Evolutionary conservation across 1,140 invertebrate genomes (phyloP).

Genomic region (Coboldia fuscipes): DNA sequence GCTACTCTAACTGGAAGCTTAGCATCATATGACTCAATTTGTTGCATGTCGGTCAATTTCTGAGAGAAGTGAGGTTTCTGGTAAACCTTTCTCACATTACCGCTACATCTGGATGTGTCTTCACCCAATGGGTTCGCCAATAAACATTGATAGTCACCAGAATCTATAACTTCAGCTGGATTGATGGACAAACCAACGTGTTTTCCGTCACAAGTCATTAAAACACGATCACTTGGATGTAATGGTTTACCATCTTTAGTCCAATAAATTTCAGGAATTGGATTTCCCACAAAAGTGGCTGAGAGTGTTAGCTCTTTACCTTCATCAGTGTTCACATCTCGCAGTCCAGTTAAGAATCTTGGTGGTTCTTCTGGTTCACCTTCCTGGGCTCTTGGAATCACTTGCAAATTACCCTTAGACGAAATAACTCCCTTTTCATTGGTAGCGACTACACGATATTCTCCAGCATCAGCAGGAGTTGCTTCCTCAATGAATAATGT

Average conservation of each 20-base stretch:
- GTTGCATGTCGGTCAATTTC: constrained; percentile 63
- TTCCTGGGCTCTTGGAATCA: constrained; percentile 35
- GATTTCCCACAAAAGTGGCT: constrained; percentile 61
- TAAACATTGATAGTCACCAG: constrained; percentile 52
- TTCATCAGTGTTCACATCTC: constrained; percentile 56
- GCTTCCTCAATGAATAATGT: constrained; percentile 42
- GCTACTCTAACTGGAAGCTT: constrained; percentile 62
- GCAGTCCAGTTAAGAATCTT: constrained; percentile 45
- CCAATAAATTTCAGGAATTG: constrained; percentile 68
- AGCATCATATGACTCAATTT: constrained; percentile 53
- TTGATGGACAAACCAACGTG: constrained; percentile 55
- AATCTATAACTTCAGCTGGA: constrained; percentile 42
- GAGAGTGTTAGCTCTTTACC: constrained; percentile 40
- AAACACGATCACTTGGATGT: constrained; percentile 33
- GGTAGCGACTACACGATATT: constrained; percentile 48
- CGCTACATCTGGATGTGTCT: constrained; percentile 40
- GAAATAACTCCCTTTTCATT: constrained; percentile 51
- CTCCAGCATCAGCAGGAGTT: constrained; percentile 42
- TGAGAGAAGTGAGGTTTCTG: constrained; percentile 62
- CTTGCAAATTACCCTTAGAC: constrained; percentile 42
- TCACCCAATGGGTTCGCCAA: constrained; percentile 54
- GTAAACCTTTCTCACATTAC: constrained; percentile 55
- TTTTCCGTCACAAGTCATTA: constrained; percentile 60
- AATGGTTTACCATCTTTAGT: constrained; percentile 52
- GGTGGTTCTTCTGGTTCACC: constrained; percentile 47